phyloP scores from a whole-genome alignment of 1,140 invertebrate genomes.

The Anthonomus grandis region DNA sequence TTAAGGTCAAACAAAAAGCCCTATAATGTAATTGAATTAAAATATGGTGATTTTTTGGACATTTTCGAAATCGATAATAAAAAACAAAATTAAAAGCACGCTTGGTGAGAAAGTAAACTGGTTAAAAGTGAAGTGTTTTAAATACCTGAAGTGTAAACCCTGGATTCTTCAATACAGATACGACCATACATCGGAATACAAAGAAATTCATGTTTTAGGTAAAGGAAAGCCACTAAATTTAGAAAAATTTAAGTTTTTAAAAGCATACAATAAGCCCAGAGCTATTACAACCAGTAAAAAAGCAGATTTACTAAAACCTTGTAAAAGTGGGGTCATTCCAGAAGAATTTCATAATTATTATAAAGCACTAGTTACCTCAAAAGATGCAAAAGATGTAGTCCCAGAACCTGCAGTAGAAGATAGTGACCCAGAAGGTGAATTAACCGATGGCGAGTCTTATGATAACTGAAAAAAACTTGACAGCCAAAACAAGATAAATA shows the following conservation, averaged over 20 bases:
- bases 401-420: background rate
- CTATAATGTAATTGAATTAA: conserved; percentile 8
- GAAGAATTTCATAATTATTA: conserved; percentile 6
- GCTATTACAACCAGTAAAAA: background rate
- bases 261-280: too few species aligned
- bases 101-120: conserved; percentile 6
- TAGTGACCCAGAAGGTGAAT: too few species aligned
- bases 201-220: conserved; percentile 6
- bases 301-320: background rate
- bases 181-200: conserved; percentile 7
- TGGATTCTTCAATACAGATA: conserved; percentile 17
- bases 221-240: background rate
- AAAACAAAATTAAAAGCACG: conserved; percentile 8
- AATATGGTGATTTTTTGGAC: conserved; percentile 12
- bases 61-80: conserved; percentile 1
- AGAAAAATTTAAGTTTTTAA: background rate
- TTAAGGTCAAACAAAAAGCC: conserved; percentile 6
- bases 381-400: background rate
- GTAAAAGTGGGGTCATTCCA: background rate
- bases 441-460: background rate
- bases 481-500: conserved; percentile 7
- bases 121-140: conserved; percentile 21
- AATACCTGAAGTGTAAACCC: conserved; percentile 15
- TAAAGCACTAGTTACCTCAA: background rate
- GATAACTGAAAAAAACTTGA: background rate